Evolutionary conservation across 2,888 invertebrate species (phyloP), one percentile per base, ranked within the genome.

Genomic region (Tenthredo mesomela): DNA sequence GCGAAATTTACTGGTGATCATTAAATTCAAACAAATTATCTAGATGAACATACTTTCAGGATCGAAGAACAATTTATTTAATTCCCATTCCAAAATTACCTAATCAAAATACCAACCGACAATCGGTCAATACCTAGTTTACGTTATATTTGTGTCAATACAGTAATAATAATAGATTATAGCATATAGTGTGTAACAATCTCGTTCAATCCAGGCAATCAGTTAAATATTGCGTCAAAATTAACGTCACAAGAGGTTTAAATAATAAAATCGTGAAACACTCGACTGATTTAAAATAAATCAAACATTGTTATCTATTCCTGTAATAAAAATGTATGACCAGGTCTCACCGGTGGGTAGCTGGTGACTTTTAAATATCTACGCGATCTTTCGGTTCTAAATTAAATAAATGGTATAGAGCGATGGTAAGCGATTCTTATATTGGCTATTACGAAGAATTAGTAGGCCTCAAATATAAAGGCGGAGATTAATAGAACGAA

Each of bases 301-400:
- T 80, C 12, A 61, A 58, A 80, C 40, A 77, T 40, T 40, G 80
- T 80, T 80, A 80, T 80, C 80, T 61, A 37, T 33, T 80, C 2
- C 7, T 33, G n/a, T 37, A 25, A 80, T 58, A 25, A 40, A 37
- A 29, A 58, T 61, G 21, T 80, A 77, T 18, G n/a, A 54, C n/a
- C 12, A 21, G 47, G 47, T 7, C 33, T 29, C 54, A 9, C 33
- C 54, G 3, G 73, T 15, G 43, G 21, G 15, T 15, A 15, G 54
- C 29, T 77, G 15, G 10, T 77, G 54, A 77, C 33, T 33, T 77
- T 77, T 33, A 9, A 33, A 10, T n/a, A 54, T 25, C 29, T 6
- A 29, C 15, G 4, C 18, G 43, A 21, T 9, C 18, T 77, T 33
- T 54, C 33, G 21, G 12, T 50, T 33, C 0, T 7, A 77, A 43